Conservation (phyloP, 2,113 vertebrate species). For the Rhipidura dahli region DNA sequence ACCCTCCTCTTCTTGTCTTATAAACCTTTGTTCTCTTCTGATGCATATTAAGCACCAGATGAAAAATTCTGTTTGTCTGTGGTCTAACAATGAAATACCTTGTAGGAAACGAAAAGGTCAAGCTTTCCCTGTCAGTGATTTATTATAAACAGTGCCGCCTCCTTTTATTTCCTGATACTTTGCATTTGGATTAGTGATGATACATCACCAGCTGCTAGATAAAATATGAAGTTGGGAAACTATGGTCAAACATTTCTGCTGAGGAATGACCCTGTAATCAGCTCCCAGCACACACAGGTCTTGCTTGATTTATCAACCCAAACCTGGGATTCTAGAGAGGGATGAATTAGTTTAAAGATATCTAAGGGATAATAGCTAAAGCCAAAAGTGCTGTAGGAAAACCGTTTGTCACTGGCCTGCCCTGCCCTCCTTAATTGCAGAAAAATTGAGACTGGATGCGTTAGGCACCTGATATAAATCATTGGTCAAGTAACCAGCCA, state of each 20-base stretch:
- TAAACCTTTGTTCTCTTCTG: slow-evolving; percentile 67
- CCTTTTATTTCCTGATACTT: slow-evolving; percentile 68
- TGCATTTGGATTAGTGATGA: slow-evolving; percentile 67
- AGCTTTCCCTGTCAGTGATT: slow-evolving; percentile 68
- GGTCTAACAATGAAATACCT: slow-evolving; percentile 72
- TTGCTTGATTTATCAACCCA: slow-evolving; percentile 74
- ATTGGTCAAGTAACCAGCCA: slow-evolving; percentile 39
- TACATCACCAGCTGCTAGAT: slow-evolving; percentile 61
- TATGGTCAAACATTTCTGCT: slow-evolving; percentile 58
- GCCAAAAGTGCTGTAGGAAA: slow-evolving; percentile 54
- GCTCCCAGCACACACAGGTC: slow-evolving; percentile 52
- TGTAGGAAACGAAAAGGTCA: slow-evolving; percentile 72
- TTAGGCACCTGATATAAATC: slow-evolving; percentile 65
- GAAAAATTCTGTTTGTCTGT: slow-evolving; percentile 73
- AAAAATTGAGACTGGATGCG: slow-evolving; percentile 60
- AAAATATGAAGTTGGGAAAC: slow-evolving; percentile 75
- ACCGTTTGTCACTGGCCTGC: slow-evolving; percentile 63
- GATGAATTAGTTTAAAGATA: slow-evolving; percentile 68
- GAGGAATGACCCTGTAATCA: slow-evolving; percentile 68
- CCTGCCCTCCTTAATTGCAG: slow-evolving; percentile 68
- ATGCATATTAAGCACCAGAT: slow-evolving; percentile 70
- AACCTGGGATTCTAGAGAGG: slow-evolving; percentile 50
- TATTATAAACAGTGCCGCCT: slow-evolving; percentile 69
- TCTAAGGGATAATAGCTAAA: slow-evolving; percentile 55
- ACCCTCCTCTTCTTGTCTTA: slow-evolving; percentile 36